Base-by-base conservation (phyloP, 2,113 vertebrate genomes). In the Stegostoma tigrinum region DNA sequence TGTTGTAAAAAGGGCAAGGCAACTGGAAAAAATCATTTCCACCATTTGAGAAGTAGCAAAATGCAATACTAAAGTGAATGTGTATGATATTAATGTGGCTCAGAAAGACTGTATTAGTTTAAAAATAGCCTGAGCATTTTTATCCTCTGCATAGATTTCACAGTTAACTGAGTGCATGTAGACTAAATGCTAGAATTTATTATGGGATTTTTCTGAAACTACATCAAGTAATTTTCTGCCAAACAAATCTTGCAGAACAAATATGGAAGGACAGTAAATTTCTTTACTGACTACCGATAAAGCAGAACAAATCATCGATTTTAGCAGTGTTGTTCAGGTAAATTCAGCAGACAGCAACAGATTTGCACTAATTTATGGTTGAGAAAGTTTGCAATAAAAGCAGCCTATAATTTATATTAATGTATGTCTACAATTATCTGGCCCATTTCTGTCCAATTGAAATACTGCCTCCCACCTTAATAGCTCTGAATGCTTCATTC, bases 361-460 rank as follows among this genome's bases (percentile, higher is more conserved):
- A 93, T 64, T 42, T 93, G 55, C 89, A 66, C 61, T 93, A 93
- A 93, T 93, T 93, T 66, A 93, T 67, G 61, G 89, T 38, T 67
- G 89, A 93, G 89, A 66, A 66, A 66, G n/a, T 93, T 66, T 21
- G 89, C 89, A 66, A 66, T 93, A 93, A 93, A 93, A 93, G 66
- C 89, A 23, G 38, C 23, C 34, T 38, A 93, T 93, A 93, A 93
- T 93, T 67, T 64, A 93, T 67, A 93, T 66, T 66, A 93, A 93
- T 93, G 27, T 61, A 4, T 30, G 61, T 34, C 89, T 10, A 38
- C 89, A 93, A 61, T 64, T 23, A 66, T 93, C 61, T 38, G 61
- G 89, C n/a, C 61, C 38, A 93, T 93, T 93, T 93, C 66, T 93
- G 89, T 64, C 87, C 87, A 64, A n/a, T n/a, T 91, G 87, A 64